Evolutionary conservation across 2,797 vertebrate species (phyloP), one percentile per base, ranked within the genome.

Genomic region (Darevskia mixta): DNA sequence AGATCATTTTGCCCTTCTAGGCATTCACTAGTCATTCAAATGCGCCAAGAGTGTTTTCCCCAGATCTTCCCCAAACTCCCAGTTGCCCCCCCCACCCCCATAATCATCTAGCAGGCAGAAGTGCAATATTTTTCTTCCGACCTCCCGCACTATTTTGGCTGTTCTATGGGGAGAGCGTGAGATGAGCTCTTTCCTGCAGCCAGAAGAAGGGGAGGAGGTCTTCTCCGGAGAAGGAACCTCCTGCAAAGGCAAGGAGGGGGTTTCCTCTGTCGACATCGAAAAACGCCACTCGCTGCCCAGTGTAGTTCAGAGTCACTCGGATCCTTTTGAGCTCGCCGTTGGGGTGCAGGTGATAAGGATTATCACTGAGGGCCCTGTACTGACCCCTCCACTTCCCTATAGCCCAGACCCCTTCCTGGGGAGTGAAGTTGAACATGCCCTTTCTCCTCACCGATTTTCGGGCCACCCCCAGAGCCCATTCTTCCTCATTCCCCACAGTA

Each of bases 311-410:
- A 55, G 8, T 6, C 20, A 83, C 67, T 3, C 67, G 29, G 67
- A 83, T 72, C 45, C 49, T 61, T 13, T 17, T 75, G n/a, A 17
- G 29, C 67, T 79, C 23, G 1, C n/a, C 9, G 3, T 0, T 25
- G 3, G 20, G 5, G 0, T 18, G 27, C 8, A 35, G 2, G 2
- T 25, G 5, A 5, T 2, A 38, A 7, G 8, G 23, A 41, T 35
- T 5, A n/a, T 20, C 8, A 3, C 17, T 29, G 2, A 1, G 3
- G 20, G 20, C 20, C 35, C 5, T 66, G 5, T 66, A 81, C 10
- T 5, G 17, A 35, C 17, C 58, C 4, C 15, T 20, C n/a, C 80
- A 82, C 5, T 17, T 82, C 35, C 80, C 80, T 38, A 82, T 3
- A 15, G 10, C 80, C 80, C 80, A 82, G 35, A 82, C 67, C 35